These are phyloP conservation scores for Ochlodes sylvanus DNA, from an alignment of 2,888 invertebrate species.

Conservation along the genomic window DNA sequence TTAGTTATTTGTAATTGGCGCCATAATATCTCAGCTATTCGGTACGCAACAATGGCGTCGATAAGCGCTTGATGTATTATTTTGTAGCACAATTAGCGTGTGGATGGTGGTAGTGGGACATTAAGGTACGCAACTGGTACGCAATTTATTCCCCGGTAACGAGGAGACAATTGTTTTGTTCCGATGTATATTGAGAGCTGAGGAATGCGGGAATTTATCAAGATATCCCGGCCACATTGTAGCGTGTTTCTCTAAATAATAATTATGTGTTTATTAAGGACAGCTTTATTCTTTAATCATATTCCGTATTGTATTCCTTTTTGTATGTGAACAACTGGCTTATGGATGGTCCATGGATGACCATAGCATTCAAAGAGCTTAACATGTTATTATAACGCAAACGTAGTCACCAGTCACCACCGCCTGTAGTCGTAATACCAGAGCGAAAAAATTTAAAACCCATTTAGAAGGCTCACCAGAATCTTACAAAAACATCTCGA, in stretches of 20 bases:
- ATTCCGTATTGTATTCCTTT: no score
- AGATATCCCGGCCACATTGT: slow-evolving; percentile 8
- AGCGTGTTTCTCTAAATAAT: background rate
- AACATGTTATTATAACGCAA: no score
- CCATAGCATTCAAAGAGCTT: no score
- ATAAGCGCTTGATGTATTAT: slow-evolving; percentile 71
- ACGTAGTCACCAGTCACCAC: no score
- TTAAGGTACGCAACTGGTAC: slow-evolving; percentile 13
- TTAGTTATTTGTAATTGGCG: slow-evolving; percentile 49
- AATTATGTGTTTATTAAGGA: no score
- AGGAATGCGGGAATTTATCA: slow-evolving; percentile 24
- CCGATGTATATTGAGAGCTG: slow-evolving; percentile 21
- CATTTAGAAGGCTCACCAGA: no score
- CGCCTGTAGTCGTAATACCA: no score
- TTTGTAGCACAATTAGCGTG: slow-evolving; percentile 69
- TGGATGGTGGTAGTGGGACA: slow-evolving; percentile 44
- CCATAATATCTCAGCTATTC: slow-evolving; percentile 47
- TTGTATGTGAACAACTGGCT: no score
- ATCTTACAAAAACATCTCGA: no score
- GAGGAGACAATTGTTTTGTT: slow-evolving; percentile 43
- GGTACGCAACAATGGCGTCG: slow-evolving; percentile 47
- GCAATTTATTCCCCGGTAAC: slow-evolving; percentile 37
- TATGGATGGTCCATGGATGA: no score
- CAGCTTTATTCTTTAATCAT: no score
- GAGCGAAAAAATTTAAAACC: no score